Base-by-base conservation (phyloP, 2,888 invertebrate genomes). In the Chesias legatella region DNA sequence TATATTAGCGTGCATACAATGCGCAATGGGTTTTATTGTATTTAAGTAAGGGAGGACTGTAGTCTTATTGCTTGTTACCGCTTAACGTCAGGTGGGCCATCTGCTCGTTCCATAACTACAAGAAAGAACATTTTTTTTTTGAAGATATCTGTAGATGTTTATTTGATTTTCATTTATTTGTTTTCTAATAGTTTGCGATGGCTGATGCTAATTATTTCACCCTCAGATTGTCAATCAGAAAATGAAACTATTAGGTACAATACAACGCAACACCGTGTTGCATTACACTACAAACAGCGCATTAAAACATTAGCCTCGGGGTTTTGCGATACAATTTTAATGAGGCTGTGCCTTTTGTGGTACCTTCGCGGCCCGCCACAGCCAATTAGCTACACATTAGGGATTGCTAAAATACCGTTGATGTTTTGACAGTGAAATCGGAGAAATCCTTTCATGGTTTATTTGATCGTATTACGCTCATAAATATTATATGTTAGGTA, bases 241-340 rank as follows among this genome's bases (percentile, higher is more conserved):
- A 32, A 20, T 30, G 32, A 23, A 47, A 45, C 36, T 6, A 31
- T 49, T 56, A 59, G 67, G 58, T 59, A 57, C 53, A 40, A 51
- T 17, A 5, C 13, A 3, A 5, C 13, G 5, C 13, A 17, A 17
- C 13, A 5, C 13, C 67, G 81, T 79, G 73, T 81, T 64, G 54
- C 46, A 51, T 80, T 81, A 70, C 80, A 56, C 51, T 60, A 49
- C 57, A 67, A 73, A 72, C 69, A 71, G 70, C 63, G 61, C 59
- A 61, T 53, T 62, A 64, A 63, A 58, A 56, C 54, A 61, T 64
- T 58, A 55, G 67, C 73, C 73, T 53, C 42, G 51, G 64, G 70
- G 69, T 60, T 51, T 57, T 55, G 43, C 56, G 60, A 63, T 80
- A 66, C 76, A 79, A 82, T 69, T 79, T 77, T 83, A 83, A 82